phyloP scores from a whole-genome alignment of 2,113 vertebrate genomes.

The Coracopsis vasa region DNA sequence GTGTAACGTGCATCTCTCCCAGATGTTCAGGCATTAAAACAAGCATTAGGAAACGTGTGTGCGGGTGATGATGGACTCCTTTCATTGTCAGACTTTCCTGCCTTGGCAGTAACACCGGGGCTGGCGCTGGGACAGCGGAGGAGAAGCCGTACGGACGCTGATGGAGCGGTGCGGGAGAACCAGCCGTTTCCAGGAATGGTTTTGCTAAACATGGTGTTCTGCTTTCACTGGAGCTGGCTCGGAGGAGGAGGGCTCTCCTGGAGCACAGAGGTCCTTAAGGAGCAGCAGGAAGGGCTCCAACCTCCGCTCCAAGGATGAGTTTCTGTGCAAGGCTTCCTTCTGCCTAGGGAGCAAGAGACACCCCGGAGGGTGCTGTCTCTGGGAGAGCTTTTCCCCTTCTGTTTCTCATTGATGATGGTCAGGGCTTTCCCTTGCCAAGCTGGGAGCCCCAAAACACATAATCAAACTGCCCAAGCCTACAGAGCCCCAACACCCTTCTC shows the following conservation, averaged over 20 bases:
- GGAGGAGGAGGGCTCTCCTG: neutral
- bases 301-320: no score
- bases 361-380: accelerated
- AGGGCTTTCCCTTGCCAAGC: neutral
- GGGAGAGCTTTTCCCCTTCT: neutral
- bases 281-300: neutral
- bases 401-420: neutral
- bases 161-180: neutral
- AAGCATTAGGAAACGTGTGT: neutral
- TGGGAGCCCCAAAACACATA: neutral
- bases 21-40: neutral
- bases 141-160: neutral
- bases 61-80: neutral
- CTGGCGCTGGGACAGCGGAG: neutral
- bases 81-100: neutral
- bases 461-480: neutral
- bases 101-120: neutral
- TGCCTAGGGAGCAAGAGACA: neutral
- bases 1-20: neutral
- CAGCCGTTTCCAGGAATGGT: neutral
- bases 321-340: neutral
- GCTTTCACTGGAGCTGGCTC: neutral
- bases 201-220: neutral
- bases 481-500: neutral
- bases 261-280: neutral